phyloP scores from a whole-genome alignment of 2,113 vertebrate genomes.

The Campylomormyrus numenius region DNA sequence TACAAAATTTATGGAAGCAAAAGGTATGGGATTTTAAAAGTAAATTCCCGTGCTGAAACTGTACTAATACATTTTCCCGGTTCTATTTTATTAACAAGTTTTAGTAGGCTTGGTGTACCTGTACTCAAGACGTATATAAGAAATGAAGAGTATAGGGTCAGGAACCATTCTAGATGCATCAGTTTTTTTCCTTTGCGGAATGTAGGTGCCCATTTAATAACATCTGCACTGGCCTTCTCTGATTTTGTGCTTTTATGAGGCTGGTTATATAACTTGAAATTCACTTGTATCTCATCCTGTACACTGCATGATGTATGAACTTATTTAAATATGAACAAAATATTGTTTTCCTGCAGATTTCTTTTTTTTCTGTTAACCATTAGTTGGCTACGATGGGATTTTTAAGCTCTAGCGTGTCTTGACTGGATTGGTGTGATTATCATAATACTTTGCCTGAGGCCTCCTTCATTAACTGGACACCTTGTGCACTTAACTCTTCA shows the following conservation, averaged over 20 bases:
- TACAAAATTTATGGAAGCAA: background rate
- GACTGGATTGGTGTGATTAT: conserved; percentile 10
- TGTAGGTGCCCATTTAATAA: background rate
- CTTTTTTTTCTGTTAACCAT: background rate
- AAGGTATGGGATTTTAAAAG: background rate
- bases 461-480: conserved; percentile 17
- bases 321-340: background rate
- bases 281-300: background rate
- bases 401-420: background rate
- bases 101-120: background rate
- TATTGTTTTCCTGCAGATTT: conserved; percentile 6
- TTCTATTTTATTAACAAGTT: background rate
- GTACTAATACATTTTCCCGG: background rate
- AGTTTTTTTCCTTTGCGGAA: background rate
- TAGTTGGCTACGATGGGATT: background rate
- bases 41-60: background rate
- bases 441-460: conserved; percentile 13
- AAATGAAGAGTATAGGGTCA: background rate
- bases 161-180: background rate
- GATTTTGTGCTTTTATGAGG: background rate
- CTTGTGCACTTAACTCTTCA: background rate
- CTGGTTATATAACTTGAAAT: background rate
- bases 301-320: conserved; percentile 4
- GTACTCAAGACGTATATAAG: background rate
- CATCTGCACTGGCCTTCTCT: background rate